Evolutionary conservation across 2,888 invertebrate species (phyloP).

Genomic region (Tetropium fuscum): DNA sequence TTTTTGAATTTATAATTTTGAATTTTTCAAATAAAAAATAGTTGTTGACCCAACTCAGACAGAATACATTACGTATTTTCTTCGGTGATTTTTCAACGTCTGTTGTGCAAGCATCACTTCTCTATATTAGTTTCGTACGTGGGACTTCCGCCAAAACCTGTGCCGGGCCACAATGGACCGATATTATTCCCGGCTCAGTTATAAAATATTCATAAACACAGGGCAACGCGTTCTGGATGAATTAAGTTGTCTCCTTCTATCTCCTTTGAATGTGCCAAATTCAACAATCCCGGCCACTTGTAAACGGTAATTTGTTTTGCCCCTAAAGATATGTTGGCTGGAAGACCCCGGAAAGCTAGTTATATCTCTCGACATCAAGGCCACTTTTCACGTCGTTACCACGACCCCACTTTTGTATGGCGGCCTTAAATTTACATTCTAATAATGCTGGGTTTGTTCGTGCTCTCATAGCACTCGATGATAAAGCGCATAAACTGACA

Average conservation of each 20-base stretch:
- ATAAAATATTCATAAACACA: slow-evolving; percentile 42
- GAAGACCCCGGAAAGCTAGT: slow-evolving; percentile 17
- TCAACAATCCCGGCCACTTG: slow-evolving; percentile 29
- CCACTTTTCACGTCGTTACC: slow-evolving; percentile 24
- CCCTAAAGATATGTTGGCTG: slow-evolving; percentile 18
- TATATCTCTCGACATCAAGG: slow-evolving; percentile 16
- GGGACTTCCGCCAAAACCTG: not conserved
- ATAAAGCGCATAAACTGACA: too few relatives aligned
- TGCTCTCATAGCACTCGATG: too few relatives aligned
- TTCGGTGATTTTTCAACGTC: too few relatives aligned
- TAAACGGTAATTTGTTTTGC: slow-evolving; percentile 27
- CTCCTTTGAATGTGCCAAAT: slow-evolving; percentile 31
- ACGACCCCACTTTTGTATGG: slow-evolving; percentile 2
- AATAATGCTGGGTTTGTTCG: slow-evolving; percentile 4
- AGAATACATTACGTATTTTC: too few relatives aligned
- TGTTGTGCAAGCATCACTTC: too few relatives aligned
- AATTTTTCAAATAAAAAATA: too few relatives aligned
- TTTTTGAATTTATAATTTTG: too few relatives aligned
- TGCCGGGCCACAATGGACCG: slow-evolving; percentile 21
- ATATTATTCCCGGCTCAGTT: slow-evolving; percentile 30
- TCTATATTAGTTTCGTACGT: slow-evolving; percentile 4
- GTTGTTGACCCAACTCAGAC: too few relatives aligned
- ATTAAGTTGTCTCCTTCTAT: slow-evolving; percentile 32
- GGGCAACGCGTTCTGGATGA: slow-evolving; percentile 34
- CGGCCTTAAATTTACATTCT: slow-evolving; percentile 22